These are phyloP conservation scores for Tenthredo amoena DNA, from an alignment of 2,888 invertebrate species.

Conservation along the genomic window DNA sequence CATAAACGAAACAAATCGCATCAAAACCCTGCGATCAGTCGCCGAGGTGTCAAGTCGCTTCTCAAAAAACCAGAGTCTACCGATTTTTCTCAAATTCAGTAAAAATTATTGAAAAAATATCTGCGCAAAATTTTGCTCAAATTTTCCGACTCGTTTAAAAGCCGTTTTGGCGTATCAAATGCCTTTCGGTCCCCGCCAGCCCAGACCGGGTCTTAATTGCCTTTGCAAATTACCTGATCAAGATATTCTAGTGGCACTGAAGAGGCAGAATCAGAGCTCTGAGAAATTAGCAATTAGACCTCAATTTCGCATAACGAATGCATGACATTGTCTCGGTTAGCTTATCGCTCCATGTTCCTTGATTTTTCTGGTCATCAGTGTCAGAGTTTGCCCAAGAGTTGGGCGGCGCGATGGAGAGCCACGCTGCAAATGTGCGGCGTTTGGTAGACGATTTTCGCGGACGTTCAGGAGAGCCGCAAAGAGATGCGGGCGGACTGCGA, in stretches of 20 bases:
- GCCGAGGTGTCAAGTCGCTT: too few relatives aligned
- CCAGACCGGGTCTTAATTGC: constrained; percentile 8
- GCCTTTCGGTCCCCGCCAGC: neutral
- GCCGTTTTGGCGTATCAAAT: neutral
- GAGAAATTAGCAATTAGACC: neutral
- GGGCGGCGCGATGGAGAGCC: constrained; percentile 93
- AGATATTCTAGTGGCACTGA: neutral
- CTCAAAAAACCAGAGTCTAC: too few relatives aligned
- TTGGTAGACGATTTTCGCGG: constrained; percentile 93
- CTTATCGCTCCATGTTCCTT: neutral
- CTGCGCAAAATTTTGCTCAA: neutral
- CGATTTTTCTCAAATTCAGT: too few relatives aligned
- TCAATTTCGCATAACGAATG: neutral
- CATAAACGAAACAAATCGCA: neutral
- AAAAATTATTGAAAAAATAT: too few relatives aligned
- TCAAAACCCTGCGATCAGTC: too few relatives aligned
- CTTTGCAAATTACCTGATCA: constrained; percentile 32
- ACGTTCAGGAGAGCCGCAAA: constrained; percentile 90
- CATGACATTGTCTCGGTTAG: neutral
- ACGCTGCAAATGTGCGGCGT: constrained; percentile 91
- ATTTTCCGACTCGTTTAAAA: neutral
- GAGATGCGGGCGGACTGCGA: constrained; percentile 91
- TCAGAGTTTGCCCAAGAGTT: constrained; percentile 95
- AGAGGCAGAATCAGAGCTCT: neutral
- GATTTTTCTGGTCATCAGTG: constrained; percentile 80